These are phyloP conservation scores for Phodopus roborovskii DNA, from an alignment of 2,113 vertebrate genomes.

Conservation along the genomic window DNA sequence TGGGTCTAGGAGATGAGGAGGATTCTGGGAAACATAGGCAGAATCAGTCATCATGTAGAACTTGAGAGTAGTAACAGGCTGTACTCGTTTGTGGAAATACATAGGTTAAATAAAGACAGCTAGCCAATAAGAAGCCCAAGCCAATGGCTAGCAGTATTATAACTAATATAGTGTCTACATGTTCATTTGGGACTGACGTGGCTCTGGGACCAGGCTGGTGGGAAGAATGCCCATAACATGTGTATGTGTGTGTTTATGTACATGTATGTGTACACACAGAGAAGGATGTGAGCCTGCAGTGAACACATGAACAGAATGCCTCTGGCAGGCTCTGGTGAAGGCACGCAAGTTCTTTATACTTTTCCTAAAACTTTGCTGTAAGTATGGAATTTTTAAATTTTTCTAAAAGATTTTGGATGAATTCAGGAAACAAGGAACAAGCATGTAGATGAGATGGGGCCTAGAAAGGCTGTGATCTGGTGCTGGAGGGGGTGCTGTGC, in stretches of 20 bases:
- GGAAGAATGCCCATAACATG: too few species aligned
- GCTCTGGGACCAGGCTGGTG: too few species aligned
- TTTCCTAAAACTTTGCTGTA: not conserved
- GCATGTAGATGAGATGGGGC: not conserved
- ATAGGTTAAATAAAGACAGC: too few species aligned
- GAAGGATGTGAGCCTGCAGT: rapidly evolving
- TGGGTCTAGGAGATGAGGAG: too few species aligned
- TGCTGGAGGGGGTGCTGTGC: not conserved
- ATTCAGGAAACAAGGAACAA: not conserved
- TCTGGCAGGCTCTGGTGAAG: not conserved
- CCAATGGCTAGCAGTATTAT: too few species aligned
- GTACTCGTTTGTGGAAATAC: too few species aligned
- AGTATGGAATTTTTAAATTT: not conserved
- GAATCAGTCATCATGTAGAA: too few species aligned
- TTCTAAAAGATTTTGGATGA: not conserved
- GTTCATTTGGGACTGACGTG: too few species aligned
- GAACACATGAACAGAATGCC: not conserved
- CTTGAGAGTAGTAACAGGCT: too few species aligned
- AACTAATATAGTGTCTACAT: too few species aligned
- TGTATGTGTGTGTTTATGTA: rapidly evolving
- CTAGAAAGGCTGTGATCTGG: not conserved
- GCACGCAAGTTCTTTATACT: not conserved
- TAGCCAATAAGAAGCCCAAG: too few species aligned
- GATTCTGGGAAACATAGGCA: too few species aligned
- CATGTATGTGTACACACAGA: rapidly evolving